Percentiles rank a stretch among this genome's conserved stretches.
phyloP scores from a whole-genome alignment of 2,797 vertebrate species.

The Sarcophilus harrisii region DNA sequence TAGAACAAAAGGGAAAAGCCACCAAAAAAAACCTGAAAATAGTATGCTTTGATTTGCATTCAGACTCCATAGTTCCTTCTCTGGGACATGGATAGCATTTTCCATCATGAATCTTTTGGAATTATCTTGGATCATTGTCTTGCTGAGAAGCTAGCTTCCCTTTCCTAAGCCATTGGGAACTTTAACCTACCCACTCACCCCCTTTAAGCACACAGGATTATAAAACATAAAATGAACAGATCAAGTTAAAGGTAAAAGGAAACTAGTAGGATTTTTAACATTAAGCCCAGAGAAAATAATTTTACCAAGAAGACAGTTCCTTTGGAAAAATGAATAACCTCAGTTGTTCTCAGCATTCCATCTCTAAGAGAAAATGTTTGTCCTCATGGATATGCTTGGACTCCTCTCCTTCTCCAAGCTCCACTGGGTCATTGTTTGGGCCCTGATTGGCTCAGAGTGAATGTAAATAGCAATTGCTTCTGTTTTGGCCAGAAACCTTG shows the following conservation, averaged over 20 bases:
- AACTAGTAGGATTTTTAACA: not conserved
- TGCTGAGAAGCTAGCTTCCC: not conserved
- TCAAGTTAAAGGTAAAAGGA: not conserved
- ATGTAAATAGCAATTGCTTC: too few species aligned
- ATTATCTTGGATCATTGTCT: too few species aligned
- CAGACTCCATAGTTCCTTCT: too few species aligned
- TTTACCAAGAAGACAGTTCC: not conserved
- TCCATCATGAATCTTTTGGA: too few species aligned
- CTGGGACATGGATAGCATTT: too few species aligned
- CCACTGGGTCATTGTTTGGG: too few species aligned
- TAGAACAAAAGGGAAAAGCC: too few species aligned
- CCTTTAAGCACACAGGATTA: not conserved
- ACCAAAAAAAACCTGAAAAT: too few species aligned
- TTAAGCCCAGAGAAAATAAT: not conserved
- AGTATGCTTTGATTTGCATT: too few species aligned
- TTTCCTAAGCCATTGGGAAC: not conserved
- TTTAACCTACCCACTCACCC: not conserved
- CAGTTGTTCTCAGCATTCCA: not conserved
- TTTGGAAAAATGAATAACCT: not conserved
- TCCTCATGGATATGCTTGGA: not conserved
- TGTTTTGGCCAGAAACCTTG: too few species aligned
- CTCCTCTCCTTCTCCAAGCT: not conserved
- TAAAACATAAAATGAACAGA: not conserved
- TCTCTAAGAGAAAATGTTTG: too few species aligned
- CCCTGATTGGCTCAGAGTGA: too few species aligned